Base-by-base conservation (phyloP, 2,113 vertebrate genomes). In the Calidris pugnax region DNA sequence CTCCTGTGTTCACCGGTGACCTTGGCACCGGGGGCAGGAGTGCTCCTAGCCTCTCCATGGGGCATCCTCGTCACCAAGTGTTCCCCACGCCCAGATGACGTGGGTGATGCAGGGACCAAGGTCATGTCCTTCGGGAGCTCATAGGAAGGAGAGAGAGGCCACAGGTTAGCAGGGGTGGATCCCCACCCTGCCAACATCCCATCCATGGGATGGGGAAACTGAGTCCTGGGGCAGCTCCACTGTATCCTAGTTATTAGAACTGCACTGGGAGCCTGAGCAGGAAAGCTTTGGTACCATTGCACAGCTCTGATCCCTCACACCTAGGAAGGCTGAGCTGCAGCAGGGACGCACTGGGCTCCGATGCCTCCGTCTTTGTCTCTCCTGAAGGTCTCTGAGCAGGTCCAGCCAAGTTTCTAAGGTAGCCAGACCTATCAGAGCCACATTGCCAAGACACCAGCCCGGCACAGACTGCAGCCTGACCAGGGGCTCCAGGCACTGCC, bases 161-260 rank as follows among this genome's bases (percentile, higher is more conserved):
- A 28, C 48, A 64, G 74, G 63, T 85, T 82, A 80, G 26, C 12
- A 8, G 0, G 0, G 28, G 60, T 75, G 56, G 43, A 55, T 72
- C 39, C 35, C 23, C 5, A 8, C 60, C 24, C 30, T 76, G 77
- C n/a, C 53, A 21, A 30, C 66, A 75, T 68, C 74, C 33, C 69
- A 0, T 2, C 33, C 69, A 0, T 2, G 14, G 30, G 66, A 92
- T 48, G 45, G 12, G 30, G 62, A 72, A 72, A 20, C 1, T 0
- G 33, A 19, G 12, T n/a, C 16, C 47, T 24, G n/a, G 32, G 37
- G 43, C 28, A 73, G 41, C 17, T 41, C 32, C 26, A 1, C 8
- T 14, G 12, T 33, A 18, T 37, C 73, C 50, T 60, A 8, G 14
- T 24, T 43, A 43, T 15, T 43, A 1, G 15, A 66, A 27, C 32